Evolutionary conservation across 2,113 vertebrate genomes (phyloP).

Genomic region (Pardalotus punctatus): DNA sequence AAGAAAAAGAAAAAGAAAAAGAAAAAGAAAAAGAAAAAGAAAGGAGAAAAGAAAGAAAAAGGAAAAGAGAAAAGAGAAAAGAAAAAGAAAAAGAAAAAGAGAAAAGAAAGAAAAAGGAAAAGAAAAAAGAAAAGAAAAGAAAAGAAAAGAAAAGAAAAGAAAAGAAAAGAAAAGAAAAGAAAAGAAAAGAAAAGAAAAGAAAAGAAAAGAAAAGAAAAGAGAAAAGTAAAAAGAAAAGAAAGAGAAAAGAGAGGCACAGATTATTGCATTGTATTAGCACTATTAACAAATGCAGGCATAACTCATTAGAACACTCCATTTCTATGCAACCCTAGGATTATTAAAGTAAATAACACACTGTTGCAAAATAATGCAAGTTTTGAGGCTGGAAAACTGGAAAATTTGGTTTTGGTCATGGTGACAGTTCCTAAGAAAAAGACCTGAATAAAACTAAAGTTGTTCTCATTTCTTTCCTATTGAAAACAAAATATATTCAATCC

Average conservation of each 20-base stretch:
- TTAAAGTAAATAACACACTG: neutral
- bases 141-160: neutral
- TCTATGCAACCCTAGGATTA: neutral
- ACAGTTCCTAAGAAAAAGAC: neutral
- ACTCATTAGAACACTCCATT: neutral
- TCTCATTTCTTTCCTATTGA: neutral
- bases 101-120: fast-evolving
- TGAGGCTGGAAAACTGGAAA: neutral
- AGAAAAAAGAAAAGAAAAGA: fast-evolving
- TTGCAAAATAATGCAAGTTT: neutral
- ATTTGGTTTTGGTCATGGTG: neutral
- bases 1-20: fast-evolving
- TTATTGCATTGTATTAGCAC: neutral
- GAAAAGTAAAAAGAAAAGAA: fast-evolving
- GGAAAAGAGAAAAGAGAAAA: neutral
- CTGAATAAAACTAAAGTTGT: neutral
- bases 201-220: too few relatives aligned
- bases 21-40: fast-evolving
- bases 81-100: fast-evolving
- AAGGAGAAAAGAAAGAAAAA: too few relatives aligned
- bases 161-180: fast-evolving
- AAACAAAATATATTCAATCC: neutral
- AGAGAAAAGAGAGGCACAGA: fast-evolving
- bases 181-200: fast-evolving
- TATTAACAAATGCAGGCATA: neutral